Evolutionary conservation across 2,888 invertebrate genomes (phyloP).

Genomic region (Eilema depressum): DNA sequence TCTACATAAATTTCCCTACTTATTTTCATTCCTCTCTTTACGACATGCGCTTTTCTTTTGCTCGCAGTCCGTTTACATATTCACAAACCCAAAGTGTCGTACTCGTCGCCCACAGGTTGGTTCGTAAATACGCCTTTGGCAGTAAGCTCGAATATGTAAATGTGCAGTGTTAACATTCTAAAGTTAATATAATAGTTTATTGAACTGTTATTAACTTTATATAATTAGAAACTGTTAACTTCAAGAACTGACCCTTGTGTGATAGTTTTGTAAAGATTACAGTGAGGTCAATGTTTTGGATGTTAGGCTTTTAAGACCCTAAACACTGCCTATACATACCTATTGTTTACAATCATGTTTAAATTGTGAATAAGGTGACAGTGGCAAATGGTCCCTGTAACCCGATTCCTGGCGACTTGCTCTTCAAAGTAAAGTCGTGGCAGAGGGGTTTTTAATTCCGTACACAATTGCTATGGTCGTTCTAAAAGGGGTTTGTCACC

Average conservation of each 20-base stretch:
- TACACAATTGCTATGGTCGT: too few species aligned
- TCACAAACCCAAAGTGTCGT: background rate
- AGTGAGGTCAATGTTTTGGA: background rate
- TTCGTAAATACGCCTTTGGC: slow-evolving; percentile 4
- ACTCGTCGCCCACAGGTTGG: background rate
- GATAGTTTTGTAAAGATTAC: background rate
- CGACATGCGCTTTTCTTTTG: background rate
- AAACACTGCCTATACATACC: too few species aligned
- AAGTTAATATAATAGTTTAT: background rate
- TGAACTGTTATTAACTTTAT: background rate
- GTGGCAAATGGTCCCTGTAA: too few species aligned
- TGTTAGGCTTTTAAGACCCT: too few species aligned
- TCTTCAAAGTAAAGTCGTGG: too few species aligned
- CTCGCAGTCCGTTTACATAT: background rate
- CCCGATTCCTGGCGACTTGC: too few species aligned
- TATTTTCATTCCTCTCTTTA: background rate
- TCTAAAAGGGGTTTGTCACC: too few species aligned
- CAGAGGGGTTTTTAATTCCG: too few species aligned
- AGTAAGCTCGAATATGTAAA: background rate
- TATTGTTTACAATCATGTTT: too few species aligned
- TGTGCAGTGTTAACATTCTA: slow-evolving; percentile 1
- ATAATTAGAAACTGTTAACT: background rate
- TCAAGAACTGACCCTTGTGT: background rate
- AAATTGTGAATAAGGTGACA: too few species aligned
- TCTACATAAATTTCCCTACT: background rate